Evolutionary conservation across 2,888 invertebrate species (phyloP).

Genomic region (Lamellibrachia columna): DNA sequence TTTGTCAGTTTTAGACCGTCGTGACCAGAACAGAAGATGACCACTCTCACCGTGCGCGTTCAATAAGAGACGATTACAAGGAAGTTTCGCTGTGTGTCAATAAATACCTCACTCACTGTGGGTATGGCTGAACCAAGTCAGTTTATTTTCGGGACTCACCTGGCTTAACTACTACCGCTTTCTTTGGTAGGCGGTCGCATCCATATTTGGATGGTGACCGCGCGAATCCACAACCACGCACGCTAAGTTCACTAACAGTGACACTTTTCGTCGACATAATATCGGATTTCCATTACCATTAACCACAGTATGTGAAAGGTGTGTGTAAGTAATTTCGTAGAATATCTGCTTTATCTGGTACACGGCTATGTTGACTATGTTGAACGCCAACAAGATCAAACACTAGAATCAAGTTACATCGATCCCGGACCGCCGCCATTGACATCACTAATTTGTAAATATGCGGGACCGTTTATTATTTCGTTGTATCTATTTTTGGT

Average conservation of each 20-base stretch:
- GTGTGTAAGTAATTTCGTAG: neutral
- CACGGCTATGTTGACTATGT: neutral
- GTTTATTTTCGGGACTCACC: conserved; percentile 16
- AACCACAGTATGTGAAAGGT: neutral
- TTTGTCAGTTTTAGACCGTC: no score
- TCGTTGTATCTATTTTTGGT: neutral
- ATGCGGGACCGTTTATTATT: conserved; percentile 3
- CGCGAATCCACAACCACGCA: neutral
- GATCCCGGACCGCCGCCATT: neutral
- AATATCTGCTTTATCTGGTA: neutral
- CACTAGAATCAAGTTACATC: neutral
- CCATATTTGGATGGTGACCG: conserved; percentile 10
- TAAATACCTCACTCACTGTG: neutral
- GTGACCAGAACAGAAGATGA: no score
- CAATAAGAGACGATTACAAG: neutral
- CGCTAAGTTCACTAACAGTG: neutral
- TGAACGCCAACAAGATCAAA: neutral
- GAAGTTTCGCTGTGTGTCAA: neutral
- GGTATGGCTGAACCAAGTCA: neutral
- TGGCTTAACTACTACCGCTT: conserved; percentile 3
- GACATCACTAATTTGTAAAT: neutral
- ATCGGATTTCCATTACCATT: neutral
- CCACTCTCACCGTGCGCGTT: neutral
- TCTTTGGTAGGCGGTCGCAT: neutral
- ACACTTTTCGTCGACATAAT: neutral